Percentiles rank a stretch among this genome's conserved stretches.
These are phyloP conservation scores for Drosophila pseudoananassae DNA, from an alignment of 1,140 invertebrate genomes.

Conservation along the genomic window DNA sequence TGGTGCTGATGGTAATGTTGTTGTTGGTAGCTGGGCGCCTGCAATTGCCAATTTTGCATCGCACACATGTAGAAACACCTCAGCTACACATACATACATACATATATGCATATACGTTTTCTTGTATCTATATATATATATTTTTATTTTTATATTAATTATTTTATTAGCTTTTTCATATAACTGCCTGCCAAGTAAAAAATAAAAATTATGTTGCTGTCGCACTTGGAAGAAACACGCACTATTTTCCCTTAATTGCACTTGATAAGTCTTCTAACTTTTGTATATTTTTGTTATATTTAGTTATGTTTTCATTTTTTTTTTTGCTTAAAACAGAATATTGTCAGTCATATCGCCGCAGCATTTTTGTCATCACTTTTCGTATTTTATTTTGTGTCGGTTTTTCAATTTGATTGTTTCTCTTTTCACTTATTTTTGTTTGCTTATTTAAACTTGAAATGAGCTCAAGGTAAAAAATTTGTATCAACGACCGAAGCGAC, in stretches of 20 bases:
- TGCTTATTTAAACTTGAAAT: conserved; percentile 73
- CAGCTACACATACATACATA: conserved; percentile 17
- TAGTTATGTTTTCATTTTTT: no score
- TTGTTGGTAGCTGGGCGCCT: conserved; percentile 77
- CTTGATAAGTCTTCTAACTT: background rate
- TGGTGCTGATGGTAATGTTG: conserved; percentile 68
- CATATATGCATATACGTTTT: conserved; percentile 40
- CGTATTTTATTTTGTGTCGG: conserved; percentile 10
- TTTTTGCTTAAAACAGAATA: no score
- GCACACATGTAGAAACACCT: conserved; percentile 63
- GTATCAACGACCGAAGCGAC: conserved; percentile 61
- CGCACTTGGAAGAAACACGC: background rate
- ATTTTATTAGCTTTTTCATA: background rate
- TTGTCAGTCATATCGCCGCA: no score
- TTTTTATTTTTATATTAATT: conserved; percentile 4
- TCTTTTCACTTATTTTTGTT: conserved; percentile 40
- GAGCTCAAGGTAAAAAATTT: conserved; percentile 75
- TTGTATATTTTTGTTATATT: no score
- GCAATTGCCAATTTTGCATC: conserved; percentile 81
- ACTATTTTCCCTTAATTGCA: background rate
- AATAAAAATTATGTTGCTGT: background rate
- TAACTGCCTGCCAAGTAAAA: conserved; percentile 14
- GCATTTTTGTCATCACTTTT: conserved; percentile 2
- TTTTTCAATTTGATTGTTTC: conserved; percentile 23
- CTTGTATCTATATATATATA: conserved; percentile 17